Evolutionary conservation across 2,113 vertebrate genomes (phyloP).

Genomic region (Misgurnus mizolepis): DNA sequence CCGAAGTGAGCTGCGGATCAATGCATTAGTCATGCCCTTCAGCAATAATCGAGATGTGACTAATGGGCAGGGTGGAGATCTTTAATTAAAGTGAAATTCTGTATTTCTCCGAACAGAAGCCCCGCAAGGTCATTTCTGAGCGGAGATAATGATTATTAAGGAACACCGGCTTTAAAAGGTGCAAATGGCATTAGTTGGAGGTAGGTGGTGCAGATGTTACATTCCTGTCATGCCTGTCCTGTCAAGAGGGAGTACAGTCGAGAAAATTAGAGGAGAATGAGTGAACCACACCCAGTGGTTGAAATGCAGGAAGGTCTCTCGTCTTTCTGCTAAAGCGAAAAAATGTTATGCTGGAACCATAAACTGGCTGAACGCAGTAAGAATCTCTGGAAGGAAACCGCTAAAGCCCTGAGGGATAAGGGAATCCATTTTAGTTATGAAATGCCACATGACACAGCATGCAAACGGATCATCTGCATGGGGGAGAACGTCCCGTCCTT

Average conservation of each 20-base stretch:
- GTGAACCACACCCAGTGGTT: constrained; percentile 41
- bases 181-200: background rate
- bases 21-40: constrained; percentile 58
- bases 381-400: constrained; percentile 35
- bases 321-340: constrained; percentile 28
- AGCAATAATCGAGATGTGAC: constrained; percentile 32
- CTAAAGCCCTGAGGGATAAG: constrained; percentile 16
- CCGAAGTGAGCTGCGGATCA: constrained; percentile 61
- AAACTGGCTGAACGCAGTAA: constrained; percentile 46
- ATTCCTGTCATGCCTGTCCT: constrained; percentile 54
- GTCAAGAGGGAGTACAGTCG: constrained; percentile 28
- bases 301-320: constrained; percentile 39
- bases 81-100: constrained; percentile 41
- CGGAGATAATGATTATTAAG: constrained; percentile 38
- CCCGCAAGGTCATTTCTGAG: background rate
- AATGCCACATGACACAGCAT: constrained; percentile 43
- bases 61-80: background rate
- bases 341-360: constrained; percentile 46
- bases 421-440: constrained; percentile 46
- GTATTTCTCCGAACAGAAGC: background rate
- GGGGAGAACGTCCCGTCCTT: background rate
- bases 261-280: constrained; percentile 33
- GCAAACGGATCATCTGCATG: constrained; percentile 23
- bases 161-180: constrained; percentile 2
- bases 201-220: constrained; percentile 40